These are phyloP conservation scores for Synergus gifuensis DNA, from an alignment of 2,888 invertebrate species.

Conservation along the genomic window DNA sequence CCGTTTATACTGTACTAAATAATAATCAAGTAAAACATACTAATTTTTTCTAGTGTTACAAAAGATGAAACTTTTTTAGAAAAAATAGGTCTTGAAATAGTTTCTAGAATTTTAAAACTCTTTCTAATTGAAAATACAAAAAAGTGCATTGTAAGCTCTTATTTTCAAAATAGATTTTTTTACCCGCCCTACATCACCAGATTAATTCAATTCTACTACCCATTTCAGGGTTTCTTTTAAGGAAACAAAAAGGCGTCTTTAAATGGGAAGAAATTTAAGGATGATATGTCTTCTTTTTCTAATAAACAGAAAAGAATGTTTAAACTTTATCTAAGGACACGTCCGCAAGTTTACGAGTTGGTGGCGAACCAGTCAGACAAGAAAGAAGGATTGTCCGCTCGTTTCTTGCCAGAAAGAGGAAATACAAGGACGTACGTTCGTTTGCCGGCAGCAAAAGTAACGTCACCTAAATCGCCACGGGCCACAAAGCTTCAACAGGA, in stretches of 20 bases:
- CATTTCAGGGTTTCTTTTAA: not conserved
- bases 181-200: not conserved
- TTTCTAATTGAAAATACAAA: too few species aligned
- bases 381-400: conserved; percentile 10
- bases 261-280: not conserved
- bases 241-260: not conserved
- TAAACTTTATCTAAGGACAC: not conserved
- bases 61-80: too few species aligned
- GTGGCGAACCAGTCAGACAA: conserved; percentile 9
- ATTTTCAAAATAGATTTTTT: not conserved
- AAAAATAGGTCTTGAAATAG: too few species aligned
- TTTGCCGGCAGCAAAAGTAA: conserved; percentile 26
- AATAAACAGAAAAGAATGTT: conserved; percentile 1
- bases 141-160: too few species aligned
- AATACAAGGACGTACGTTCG: conserved; percentile 23
- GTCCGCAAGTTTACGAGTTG: conserved; percentile 10
- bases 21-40: too few species aligned
- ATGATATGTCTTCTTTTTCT: conserved; percentile 3
- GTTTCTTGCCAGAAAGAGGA: conserved; percentile 24
- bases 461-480: conserved; percentile 42
- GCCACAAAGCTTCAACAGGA: conserved; percentile 43
- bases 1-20: too few species aligned
- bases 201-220: not conserved
- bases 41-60: too few species aligned
- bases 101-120: too few species aligned